Conservation (phyloP, 2,888 invertebrate species). For the Drosophila niveifrons region DNA sequence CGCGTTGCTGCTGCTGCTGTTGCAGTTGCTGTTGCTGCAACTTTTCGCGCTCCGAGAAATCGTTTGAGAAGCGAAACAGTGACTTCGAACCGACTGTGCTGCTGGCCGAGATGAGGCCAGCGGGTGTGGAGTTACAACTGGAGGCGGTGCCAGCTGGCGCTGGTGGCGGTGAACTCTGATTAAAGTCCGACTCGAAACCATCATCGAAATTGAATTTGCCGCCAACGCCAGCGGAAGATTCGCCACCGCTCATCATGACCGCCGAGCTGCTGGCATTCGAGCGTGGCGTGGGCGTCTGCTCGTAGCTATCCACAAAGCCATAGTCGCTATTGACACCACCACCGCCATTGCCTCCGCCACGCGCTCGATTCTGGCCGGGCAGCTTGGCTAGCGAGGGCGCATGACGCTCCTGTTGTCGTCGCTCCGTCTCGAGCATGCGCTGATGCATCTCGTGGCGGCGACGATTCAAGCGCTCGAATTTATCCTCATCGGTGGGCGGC, state of each 20-base stretch:
- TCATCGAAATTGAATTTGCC: slow-evolving; percentile 85
- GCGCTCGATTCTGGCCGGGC: slow-evolving; percentile 55
- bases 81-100: slow-evolving; percentile 78
- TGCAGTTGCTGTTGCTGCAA: slow-evolving; percentile 61
- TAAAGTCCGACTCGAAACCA: slow-evolving; percentile 85
- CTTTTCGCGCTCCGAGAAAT: slow-evolving; percentile 87
- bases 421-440: slow-evolving; percentile 84
- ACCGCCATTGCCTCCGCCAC: slow-evolving; percentile 57
- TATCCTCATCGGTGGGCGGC: slow-evolving; percentile 84
- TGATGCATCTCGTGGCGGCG: slow-evolving; percentile 85
- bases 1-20: slow-evolving; percentile 51
- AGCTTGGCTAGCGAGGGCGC: slow-evolving; percentile 64
- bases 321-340: slow-evolving; percentile 71
- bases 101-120: slow-evolving; percentile 65
- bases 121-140: slow-evolving; percentile 82
- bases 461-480: slow-evolving; percentile 84
- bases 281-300: slow-evolving; percentile 82
- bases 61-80: slow-evolving; percentile 87
- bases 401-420: slow-evolving; percentile 77
- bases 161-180: slow-evolving; percentile 83
- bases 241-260: slow-evolving; percentile 73
- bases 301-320: slow-evolving; percentile 83
- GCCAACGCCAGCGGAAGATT: slow-evolving; percentile 65
- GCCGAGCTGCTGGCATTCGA: slow-evolving; percentile 79
- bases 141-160: slow-evolving; percentile 79